Conservation (phyloP, 2,888 invertebrate genomes). For the Monopis laevigella region DNA sequence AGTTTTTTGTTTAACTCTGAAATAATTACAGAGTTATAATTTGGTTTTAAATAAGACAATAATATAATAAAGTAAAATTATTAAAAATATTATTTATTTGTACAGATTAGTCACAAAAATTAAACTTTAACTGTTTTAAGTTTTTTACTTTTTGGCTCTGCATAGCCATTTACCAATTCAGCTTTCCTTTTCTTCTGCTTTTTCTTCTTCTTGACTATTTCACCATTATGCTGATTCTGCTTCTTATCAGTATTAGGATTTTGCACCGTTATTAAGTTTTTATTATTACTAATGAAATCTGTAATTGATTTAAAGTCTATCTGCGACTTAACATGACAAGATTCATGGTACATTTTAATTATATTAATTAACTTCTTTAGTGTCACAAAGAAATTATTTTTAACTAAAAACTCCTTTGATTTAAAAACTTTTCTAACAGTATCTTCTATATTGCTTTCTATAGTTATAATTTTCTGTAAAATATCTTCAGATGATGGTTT, state of each 20-base stretch:
- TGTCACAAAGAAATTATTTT: conserved; percentile 65
- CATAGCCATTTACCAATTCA: conserved; percentile 33
- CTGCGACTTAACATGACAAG: conserved; percentile 35
- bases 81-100: not conserved
- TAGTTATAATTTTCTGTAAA: conserved; percentile 35
- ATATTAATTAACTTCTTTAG: conserved; percentile 63
- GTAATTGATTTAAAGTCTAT: conserved; percentile 38
- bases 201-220: conserved; percentile 28
- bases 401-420: conserved; percentile 44
- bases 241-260: conserved; percentile 25
- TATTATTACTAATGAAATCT: conserved; percentile 25
- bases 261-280: conserved; percentile 35
- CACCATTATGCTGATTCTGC: conserved; percentile 18
- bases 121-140: conserved; percentile 19
- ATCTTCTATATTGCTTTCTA: conserved; percentile 56
- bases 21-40: too few relatives aligned
- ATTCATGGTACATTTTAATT: conserved; percentile 55
- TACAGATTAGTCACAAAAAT: not conserved
- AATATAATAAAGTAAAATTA: not conserved
- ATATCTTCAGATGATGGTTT: conserved; percentile 40
- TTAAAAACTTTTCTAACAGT: conserved; percentile 45
- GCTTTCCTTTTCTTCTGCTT: conserved; percentile 45
- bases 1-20: too few relatives aligned
- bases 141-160: conserved; percentile 31
- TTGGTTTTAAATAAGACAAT: not conserved